Conservation (phyloP, 2,888 invertebrate genomes). For the Meteorus colon region DNA sequence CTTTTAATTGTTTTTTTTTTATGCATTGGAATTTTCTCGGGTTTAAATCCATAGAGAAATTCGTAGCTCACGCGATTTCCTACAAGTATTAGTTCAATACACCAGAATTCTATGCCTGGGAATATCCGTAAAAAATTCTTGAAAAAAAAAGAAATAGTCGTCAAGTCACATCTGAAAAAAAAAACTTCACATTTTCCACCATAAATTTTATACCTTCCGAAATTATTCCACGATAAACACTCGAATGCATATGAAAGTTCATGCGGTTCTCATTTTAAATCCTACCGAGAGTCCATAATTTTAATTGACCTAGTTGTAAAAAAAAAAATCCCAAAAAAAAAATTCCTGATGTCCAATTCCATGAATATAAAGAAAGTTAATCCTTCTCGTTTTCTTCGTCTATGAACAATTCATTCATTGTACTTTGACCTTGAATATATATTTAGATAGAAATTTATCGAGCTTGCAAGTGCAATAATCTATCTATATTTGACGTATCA, state of each 20-base stretch:
- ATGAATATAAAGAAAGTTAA: neutral
- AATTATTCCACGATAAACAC: too few relatives aligned
- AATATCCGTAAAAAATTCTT: too few relatives aligned
- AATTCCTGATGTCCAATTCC: neutral
- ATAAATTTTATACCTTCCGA: too few relatives aligned
- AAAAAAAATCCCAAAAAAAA: neutral
- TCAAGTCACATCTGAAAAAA: too few relatives aligned
- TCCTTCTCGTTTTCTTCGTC: neutral
- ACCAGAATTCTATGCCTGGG: too few relatives aligned
- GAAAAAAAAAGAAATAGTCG: too few relatives aligned
- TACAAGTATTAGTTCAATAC: too few relatives aligned
- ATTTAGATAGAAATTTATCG: neutral
- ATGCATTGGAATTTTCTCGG: neutral
- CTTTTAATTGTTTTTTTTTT: neutral
- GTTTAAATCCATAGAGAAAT: neutral
- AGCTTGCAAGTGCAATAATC: neutral
- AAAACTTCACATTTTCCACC: too few relatives aligned
- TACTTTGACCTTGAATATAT: constrained; percentile 1
- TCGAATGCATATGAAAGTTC: neutral
- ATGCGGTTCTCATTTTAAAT: neutral
- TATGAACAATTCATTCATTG: neutral
- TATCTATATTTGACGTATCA: neutral
- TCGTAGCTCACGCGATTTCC: too few relatives aligned
- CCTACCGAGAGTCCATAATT: too few relatives aligned
- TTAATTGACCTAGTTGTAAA: too few relatives aligned